Conservation (phyloP, 2,113 vertebrate genomes). For the Delphinapterus leucas region DNA sequence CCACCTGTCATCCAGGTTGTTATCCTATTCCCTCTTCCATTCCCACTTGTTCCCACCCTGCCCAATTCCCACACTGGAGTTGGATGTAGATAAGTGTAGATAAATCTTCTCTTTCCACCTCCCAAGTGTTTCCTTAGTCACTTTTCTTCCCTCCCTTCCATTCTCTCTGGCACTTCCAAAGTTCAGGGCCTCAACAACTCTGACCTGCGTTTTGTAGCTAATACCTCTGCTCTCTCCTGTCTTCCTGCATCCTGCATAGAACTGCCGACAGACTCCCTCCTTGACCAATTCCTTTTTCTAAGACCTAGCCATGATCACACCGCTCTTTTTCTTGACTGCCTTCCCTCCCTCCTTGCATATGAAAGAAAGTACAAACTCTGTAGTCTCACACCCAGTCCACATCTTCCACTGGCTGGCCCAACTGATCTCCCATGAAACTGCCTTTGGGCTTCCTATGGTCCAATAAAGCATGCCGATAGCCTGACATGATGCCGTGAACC, state of each 20-base stretch:
- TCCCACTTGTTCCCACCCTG: neutral
- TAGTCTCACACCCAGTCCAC: neutral
- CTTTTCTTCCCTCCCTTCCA: neutral
- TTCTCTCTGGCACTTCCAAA: neutral
- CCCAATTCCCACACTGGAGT: neutral
- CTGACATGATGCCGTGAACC: neutral
- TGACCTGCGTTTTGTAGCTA: neutral
- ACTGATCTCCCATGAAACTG: neutral
- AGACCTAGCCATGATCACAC: neutral
- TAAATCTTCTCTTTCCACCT: neutral
- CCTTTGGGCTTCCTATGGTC: neutral
- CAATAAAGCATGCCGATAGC: neutral
- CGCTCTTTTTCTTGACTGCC: neutral
- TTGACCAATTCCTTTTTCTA: neutral
- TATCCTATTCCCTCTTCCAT: no score
- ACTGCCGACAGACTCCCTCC: neutral
- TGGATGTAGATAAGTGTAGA: neutral
- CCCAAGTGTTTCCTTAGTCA: neutral
- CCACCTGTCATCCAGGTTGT: no score
- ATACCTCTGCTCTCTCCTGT: neutral
- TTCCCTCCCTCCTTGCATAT: neutral
- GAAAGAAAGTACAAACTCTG: neutral
- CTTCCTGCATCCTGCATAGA: neutral
- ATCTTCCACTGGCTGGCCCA: neutral
- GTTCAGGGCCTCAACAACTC: neutral